Base-by-base conservation (phyloP, 2,113 vertebrate genomes). In the Lamprotornis superbus region DNA sequence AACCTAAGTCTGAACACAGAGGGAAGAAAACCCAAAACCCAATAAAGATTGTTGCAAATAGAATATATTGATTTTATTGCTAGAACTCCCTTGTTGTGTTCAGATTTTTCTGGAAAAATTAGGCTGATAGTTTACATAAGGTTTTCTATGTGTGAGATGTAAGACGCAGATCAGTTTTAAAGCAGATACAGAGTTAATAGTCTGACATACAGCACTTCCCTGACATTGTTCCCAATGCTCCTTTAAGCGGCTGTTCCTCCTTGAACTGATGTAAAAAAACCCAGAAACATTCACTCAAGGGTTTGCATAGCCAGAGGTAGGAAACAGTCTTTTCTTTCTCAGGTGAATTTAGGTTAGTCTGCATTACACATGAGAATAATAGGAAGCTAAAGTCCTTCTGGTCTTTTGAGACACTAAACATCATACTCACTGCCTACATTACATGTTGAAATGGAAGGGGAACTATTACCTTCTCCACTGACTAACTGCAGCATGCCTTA, bases 101-200 rank as follows among this genome's bases (percentile, higher is more conserved):
- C 40, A 63, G 68, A 70, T 74, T 84, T 47, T 84, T 92, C 61
- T 63, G 18, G 16, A 50, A 89, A 92, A 92, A 84, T 33, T 25
- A 70, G 31, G 30, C 39, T 67, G 37, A 35, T 7, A 44, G 27
- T 27, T 63, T 74, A 79, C 4, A 15, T 24, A 46, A 53, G 10
- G 11, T 49, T 79, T 89, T 79, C 42, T 77, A 2, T 33, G 20
- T 1, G 2, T 39, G 13, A 92, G n/a, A 49, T 19, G 11, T 42
- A 84, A 71, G 12, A 25, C 22, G 17, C 22, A 79, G 50, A 49
- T 37, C 11, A 69, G 23, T 59, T 50, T 78, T 69, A 80, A 69
- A 84, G 37, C 12, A 90, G 31, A 84, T 16, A 53, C 8, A n/a
- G 12, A 30, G n/a, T 30, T 64, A 46, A 47, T 0, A 59, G 50